Evolutionary conservation across 2,888 invertebrate species (phyloP), one percentile per base, ranked within the genome.

Genomic region (Biston stratarius): DNA sequence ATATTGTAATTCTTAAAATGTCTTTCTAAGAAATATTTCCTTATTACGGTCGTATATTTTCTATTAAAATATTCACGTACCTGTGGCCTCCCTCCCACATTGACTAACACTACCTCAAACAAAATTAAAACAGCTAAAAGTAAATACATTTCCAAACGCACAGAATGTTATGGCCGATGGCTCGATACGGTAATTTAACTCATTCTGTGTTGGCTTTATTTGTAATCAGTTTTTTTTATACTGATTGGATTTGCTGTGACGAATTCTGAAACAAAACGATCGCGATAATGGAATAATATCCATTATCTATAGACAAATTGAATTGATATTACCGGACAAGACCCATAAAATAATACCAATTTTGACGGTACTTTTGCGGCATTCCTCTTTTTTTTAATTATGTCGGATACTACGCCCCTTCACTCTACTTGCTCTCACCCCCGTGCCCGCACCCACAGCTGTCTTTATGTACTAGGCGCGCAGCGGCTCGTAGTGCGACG

Each of bases 71-170:
- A 10, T 3, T 48, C n/a, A 33, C 58, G 77, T 79, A 88, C 88
- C 86, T 88, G 88, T 9, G 88, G 85, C 42, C 67, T 72, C 33
- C 81, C 77, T 34, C 71, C 67, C 42, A 75, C 80, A 10, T 51
- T 44, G 33, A 72, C 62, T 12, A 83, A 49, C 8, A 45, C 47
- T n/a, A 52, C 24, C 12, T 53, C 67, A 12, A 42, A 8, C 34
- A 59, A 53, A 62, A 84, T 69, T 60, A 83, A 69, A 71, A 78
- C 60, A 71, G 82, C 65, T 62, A 83, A 67, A 74, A 83, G 73
- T 56, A 84, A 78, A 68, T 72, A 71, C 71, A 77, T 74, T 67
- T 67, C 61, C 45, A 5, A 42, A 12, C n/a, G n/a, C 34, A 11
- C 48, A 15, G 42, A 67, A 56, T 47, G 24, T 40, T 42, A 59